Conservation (phyloP, 1,140 invertebrate genomes). For the Eriocheir sinensis region DNA sequence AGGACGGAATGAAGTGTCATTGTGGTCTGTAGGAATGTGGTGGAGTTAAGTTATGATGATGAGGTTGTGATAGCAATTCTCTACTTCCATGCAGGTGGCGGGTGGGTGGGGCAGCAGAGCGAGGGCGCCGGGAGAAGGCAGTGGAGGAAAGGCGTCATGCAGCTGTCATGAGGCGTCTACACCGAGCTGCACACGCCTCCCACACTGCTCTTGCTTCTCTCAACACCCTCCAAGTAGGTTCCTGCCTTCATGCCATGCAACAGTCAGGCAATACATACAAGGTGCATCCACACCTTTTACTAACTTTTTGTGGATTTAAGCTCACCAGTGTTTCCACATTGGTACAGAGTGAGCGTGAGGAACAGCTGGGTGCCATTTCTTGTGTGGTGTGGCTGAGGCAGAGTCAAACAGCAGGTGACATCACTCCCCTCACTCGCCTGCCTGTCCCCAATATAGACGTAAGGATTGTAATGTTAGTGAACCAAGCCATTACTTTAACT, state of each 20-base stretch:
- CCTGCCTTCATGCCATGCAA: neutral
- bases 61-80: neutral
- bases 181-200: slow-evolving; percentile 43
- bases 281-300: too few species aligned
- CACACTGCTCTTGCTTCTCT: slow-evolving; percentile 57
- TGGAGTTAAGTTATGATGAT: too few species aligned
- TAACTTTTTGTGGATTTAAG: too few species aligned
- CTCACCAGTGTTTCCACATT: neutral
- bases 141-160: slow-evolving; percentile 64
- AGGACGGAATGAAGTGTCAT: too few species aligned
- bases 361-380: slow-evolving; percentile 40
- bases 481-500: too few species aligned
- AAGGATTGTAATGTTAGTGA: too few species aligned
- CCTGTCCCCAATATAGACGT: slow-evolving; percentile 66
- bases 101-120: slow-evolving; percentile 37
- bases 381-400: slow-evolving; percentile 62
- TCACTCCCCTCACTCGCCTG: neutral
- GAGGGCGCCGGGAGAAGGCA: slow-evolving; percentile 41
- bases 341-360: slow-evolving; percentile 50
- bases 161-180: slow-evolving; percentile 56
- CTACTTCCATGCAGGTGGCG: slow-evolving; percentile 43
- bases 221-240: slow-evolving; percentile 43
- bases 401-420: slow-evolving; percentile 49
- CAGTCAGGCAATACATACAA: too few species aligned
- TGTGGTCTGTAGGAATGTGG: too few species aligned